phyloP scores from a whole-genome alignment of 92 coral and sea anemone species.

The Parazoanthus atlanticus region DNA sequence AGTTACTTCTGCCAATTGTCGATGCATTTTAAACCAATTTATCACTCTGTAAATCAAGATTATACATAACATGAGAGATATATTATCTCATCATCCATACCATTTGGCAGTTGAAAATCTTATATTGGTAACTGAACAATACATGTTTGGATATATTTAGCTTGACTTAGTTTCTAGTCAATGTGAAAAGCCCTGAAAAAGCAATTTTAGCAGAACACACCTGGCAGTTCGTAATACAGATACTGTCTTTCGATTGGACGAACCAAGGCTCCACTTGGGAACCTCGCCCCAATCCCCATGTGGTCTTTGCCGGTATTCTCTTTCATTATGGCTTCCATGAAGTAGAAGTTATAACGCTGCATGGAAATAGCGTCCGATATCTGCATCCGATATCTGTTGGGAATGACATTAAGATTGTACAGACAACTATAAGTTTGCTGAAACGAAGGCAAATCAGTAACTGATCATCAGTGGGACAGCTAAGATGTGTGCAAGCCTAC shows the following conservation, averaged over 20 bases:
- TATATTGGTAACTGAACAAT: background rate
- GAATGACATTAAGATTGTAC: background rate
- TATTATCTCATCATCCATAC: no score
- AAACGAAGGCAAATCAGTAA: background rate
- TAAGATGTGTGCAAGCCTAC: no score
- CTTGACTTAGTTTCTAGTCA: background rate
- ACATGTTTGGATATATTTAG: background rate
- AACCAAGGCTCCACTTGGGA: constrained; percentile 57
- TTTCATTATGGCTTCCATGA: constrained; percentile 78
- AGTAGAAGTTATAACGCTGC: constrained; percentile 62
- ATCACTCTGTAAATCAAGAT: no score
- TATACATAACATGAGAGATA: no score
- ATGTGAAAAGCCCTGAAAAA: no score
- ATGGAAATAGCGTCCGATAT: constrained; percentile 61
- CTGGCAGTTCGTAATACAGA: constrained; percentile 59
- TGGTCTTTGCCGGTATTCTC: constrained; percentile 70
- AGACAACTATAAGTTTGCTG: background rate
- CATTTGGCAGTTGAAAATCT: no score
- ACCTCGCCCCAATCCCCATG: constrained; percentile 72
- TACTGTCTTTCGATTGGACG: constrained; percentile 63
- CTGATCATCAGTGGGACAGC: no score
- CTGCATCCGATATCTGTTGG: constrained; percentile 56
- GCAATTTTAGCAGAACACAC: constrained; percentile 8
- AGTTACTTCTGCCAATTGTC: no score
- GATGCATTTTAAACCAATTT: no score